Base-by-base conservation (phyloP, 2,888 invertebrate genomes). In the Melinaea menophilus region DNA sequence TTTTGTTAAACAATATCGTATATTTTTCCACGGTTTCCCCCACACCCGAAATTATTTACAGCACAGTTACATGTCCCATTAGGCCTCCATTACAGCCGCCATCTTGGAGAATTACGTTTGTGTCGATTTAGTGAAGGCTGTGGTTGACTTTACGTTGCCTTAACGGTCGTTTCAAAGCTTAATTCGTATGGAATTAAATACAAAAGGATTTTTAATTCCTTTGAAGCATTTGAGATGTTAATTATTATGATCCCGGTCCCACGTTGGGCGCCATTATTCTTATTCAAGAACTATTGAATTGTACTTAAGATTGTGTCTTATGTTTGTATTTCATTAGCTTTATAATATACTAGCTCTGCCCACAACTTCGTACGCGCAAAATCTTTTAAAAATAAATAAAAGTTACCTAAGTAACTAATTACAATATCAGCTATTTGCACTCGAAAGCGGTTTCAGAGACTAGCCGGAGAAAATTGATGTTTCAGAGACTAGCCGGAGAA, bases 51-150 rank as follows among this genome's bases (percentile, higher is more conserved):
- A 69, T 65, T 69, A 67, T 69, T 69, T 65, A 69, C 65, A 61
- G 56, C 56, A 48, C 47, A 31, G 58, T 84, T 79, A 84, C 79
- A 82, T 75, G 77, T 75, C 71, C 81, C 80, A 84, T 85, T 84
- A 82, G 73, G 68, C 73, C 69, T 73, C 75, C 78, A 82, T 81
- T 79, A 75, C 74, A 76, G 73, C 69, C 74, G 78, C 79, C 81
- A 81, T 83, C 79, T 81, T 79, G 78, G 71, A 69, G 75, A 78
- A 80, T 82, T 80, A 79, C 80, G 75, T 61, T 60, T 64, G 46
- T 68, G 60, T 62, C 64, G 59, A 66, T 59, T 66, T 56, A 59
- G 65, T 61, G 62, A 63, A 47, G 59, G 60, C 63, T 61, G 56
- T 56, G 67, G 62, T 65, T 63, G 60, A 65, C 66, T 66, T 61